These are phyloP conservation scores for Hofmannophila pseudospretella DNA, from an alignment of 2,888 invertebrate species.

Conservation along the genomic window DNA sequence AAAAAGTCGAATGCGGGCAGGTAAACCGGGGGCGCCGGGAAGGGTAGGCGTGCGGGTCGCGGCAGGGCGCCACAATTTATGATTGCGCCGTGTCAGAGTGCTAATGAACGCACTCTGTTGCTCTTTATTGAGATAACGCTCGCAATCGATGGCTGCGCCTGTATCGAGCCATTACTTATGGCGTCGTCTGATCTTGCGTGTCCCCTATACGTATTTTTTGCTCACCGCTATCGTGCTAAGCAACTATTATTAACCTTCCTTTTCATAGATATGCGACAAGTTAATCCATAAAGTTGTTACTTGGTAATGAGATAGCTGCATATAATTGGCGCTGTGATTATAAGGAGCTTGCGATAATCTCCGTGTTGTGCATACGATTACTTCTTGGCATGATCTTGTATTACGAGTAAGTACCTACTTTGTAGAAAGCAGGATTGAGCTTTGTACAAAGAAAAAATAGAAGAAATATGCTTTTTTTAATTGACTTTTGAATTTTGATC, in stretches of 20 bases:
- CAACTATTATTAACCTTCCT: constrained; percentile 56
- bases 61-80: constrained; percentile 74
- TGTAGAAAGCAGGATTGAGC: too few relatives aligned
- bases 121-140: constrained; percentile 76
- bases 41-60: constrained; percentile 67
- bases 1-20: constrained; percentile 70
- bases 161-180: constrained; percentile 65
- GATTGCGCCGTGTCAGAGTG: constrained; percentile 73
- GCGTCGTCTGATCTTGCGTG: constrained; percentile 63
- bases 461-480: too few relatives aligned
- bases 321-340: constrained; percentile 19
- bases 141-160: constrained; percentile 54
- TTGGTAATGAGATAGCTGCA: constrained; percentile 10
- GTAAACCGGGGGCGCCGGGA: constrained; percentile 44
- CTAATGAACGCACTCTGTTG: constrained; percentile 76
- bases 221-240: constrained; percentile 53
- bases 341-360: constrained; percentile 14
- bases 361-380: constrained; percentile 34
- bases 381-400: too few relatives aligned
- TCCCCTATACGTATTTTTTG: constrained; percentile 55
- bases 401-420: too few relatives aligned
- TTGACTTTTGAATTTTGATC: too few relatives aligned
- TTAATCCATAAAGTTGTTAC: constrained; percentile 51
- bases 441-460: too few relatives aligned
- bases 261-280: constrained; percentile 43